A percentile compares a stretch with the other conserved stretches of the same genome.
These are phyloP conservation scores for Psammodynastes pulverulentus DNA, from an alignment of 2,113 vertebrate species.

Conservation along the genomic window DNA sequence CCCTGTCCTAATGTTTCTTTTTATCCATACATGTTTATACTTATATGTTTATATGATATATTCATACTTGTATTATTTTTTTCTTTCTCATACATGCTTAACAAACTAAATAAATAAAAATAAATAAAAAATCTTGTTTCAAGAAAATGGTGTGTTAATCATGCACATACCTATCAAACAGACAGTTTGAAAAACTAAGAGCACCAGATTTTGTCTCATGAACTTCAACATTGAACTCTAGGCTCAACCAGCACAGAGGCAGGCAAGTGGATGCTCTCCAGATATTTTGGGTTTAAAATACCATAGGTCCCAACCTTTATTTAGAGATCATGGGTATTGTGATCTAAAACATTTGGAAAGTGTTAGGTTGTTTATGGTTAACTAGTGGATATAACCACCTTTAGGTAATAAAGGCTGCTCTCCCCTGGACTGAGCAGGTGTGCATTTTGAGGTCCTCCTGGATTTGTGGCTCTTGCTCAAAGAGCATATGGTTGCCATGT, in stretches of 20 bases:
- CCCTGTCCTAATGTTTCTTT: too few relatives aligned
- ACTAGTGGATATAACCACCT: background rate
- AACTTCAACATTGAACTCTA: background rate
- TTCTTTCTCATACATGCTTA: too few relatives aligned
- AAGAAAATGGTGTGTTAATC: background rate
- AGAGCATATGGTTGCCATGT: background rate
- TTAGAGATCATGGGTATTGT: background rate
- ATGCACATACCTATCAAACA: background rate
- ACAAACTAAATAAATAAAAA: too few relatives aligned
- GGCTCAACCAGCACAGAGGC: background rate
- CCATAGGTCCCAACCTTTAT: background rate
- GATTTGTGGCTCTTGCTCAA: background rate
- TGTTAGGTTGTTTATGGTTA: background rate
- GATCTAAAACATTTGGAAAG: background rate
- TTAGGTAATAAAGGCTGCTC: background rate
- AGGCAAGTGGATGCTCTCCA: background rate
- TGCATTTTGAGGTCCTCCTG: background rate
- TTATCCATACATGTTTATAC: too few relatives aligned
- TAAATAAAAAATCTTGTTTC: too few relatives aligned
- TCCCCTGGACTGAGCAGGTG: background rate
- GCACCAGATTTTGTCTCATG: background rate
- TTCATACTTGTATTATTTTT: too few relatives aligned
- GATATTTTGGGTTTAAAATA: background rate
- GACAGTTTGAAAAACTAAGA: background rate
- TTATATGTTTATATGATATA: too few relatives aligned